A percentile compares a stretch with the other conserved stretches of the same genome.
phyloP scores from a whole-genome alignment of 2,113 vertebrate genomes.

The Lepidothrix coronata region DNA sequence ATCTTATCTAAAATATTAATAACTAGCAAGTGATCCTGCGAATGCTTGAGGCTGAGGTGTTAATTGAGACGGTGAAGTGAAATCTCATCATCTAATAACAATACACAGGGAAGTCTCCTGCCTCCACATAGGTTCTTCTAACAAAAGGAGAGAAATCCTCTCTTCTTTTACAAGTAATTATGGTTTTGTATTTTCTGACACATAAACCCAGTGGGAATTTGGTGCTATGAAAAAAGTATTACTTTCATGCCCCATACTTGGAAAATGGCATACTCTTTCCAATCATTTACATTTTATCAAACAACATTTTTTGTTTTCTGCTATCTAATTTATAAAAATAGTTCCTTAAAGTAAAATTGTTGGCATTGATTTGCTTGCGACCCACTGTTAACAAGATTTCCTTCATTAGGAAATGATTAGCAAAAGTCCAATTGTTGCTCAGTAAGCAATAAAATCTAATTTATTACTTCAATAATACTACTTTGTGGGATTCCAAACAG shows the following conservation, averaged over 20 bases:
- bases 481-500: neutral
- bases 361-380: neutral
- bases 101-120: neutral
- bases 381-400: conserved; percentile 25
- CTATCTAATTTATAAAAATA: neutral
- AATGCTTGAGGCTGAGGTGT: neutral
- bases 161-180: neutral
- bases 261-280: neutral
- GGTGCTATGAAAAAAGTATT: neutral
- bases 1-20: neutral
- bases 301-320: neutral
- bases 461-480: conserved; percentile 44
- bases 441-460: conserved; percentile 43
- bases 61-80: neutral
- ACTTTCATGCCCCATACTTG: neutral
- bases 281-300: neutral
- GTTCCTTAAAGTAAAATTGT: conserved; percentile 4
- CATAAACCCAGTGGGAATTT: neutral
- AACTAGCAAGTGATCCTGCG: neutral
- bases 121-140: neutral
- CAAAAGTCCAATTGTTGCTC: neutral
- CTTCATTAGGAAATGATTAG: conserved; percentile 33
- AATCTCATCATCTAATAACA: neutral
- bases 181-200: neutral
- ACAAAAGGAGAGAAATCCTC: neutral